Evolutionary conservation across 2,888 invertebrate species (phyloP), one percentile per base, ranked within the genome.

Genomic region (Agrochola circellaris): DNA sequence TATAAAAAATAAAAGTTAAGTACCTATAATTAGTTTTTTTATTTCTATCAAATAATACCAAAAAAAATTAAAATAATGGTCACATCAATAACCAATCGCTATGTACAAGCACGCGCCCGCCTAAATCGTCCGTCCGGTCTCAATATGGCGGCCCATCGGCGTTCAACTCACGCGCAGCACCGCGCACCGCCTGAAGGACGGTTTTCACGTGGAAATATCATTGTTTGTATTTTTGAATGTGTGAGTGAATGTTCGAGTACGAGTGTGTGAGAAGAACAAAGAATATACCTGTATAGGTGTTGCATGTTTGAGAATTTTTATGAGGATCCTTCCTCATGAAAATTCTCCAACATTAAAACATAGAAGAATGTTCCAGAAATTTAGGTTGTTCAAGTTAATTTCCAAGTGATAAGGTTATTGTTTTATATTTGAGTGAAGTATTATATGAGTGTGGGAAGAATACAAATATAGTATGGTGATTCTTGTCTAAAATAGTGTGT

Each of bases 71-170:
- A 78, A 77, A 75, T 30, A 72, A 79, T 92, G 86, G 92, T 83
- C 89, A 91, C 92, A 84, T 65, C 77, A 88, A 30, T 17, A 58
- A 23, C 65, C 75, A 73, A 88, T 88, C 89, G 88, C 89, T 92
- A 95, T 94, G 93, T 91, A 78, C 75, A 87, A 85, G 83, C 92
- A 92, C 93, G 92, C 90, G 90, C 90, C 92, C 90, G 90, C 93
- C 95, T 93, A 93, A 94, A 94, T 86, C 91, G 93, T 90, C 90
- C 95, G 93, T 96, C 96, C 96, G 96, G 94, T 95, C 95, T 93
- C 90, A 88, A 88, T 94, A 93, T 89, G 95, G 95, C 81, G 82
- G 48, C 60, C 38, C 79, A 88, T 89, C 83, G 77, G 58, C 62
- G 79, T 87, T 75, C 88, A 69, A 70, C 83, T 76, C 89, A 89